A percentile compares a stretch with the other conserved stretches of the same genome.
phyloP scores from a whole-genome alignment of 2,797 vertebrate species.

The Danionella dracula region DNA sequence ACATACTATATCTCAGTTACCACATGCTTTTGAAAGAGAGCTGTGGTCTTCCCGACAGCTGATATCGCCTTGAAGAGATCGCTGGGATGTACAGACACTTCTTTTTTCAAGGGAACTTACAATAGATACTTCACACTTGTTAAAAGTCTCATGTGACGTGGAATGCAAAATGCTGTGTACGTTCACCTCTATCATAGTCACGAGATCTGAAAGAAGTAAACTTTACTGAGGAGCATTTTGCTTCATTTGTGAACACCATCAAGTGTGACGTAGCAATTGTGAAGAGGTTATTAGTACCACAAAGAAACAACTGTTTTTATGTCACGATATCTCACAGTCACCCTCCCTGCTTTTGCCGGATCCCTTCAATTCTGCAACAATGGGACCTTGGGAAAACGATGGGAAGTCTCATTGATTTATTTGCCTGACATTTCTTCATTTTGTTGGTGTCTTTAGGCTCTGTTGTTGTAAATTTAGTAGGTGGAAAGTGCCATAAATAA shows the following conservation, averaged over 20 bases:
- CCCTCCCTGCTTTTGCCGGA: conserved; percentile 31
- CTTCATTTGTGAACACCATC: too few relatives aligned
- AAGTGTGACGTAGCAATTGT: too few relatives aligned
- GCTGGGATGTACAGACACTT: neutral
- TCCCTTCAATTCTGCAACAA: conserved; percentile 33
- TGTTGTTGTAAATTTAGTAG: neutral
- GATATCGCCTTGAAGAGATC: neutral
- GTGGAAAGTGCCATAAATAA: too few relatives aligned
- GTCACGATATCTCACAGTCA: conserved; percentile 24
- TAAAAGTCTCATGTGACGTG: neutral
- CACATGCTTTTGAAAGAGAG: conserved; percentile 2
- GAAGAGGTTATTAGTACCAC: too few relatives aligned
- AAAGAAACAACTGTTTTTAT: neutral
- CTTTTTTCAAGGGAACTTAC: neutral
- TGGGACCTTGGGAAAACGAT: conserved; percentile 9
- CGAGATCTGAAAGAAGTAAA: too few relatives aligned
- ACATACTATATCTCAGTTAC: neutral
- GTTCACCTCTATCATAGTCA: neutral
- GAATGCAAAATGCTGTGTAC: neutral
- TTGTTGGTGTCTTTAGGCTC: neutral
- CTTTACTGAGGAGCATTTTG: too few relatives aligned
- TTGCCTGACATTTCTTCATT: neutral
- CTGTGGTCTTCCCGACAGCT: neutral
- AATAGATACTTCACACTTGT: neutral
- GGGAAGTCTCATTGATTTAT: conserved; percentile 1